Conservation (phyloP, 2,888 invertebrate genomes). For the Tholera decimalis region DNA sequence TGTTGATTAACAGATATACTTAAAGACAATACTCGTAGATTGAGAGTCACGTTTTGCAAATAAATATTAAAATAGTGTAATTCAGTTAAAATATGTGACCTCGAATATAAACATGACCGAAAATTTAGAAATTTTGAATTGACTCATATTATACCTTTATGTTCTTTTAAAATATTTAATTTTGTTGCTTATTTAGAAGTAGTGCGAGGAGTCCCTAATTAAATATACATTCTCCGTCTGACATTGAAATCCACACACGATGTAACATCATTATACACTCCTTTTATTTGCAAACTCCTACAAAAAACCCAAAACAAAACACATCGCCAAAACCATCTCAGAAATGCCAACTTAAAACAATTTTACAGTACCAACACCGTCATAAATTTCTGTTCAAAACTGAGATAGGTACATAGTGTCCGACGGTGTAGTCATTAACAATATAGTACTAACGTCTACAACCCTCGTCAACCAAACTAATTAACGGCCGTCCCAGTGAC, state of each 20-base stretch:
- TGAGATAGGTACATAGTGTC: constrained; percentile 38
- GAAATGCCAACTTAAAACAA: constrained; percentile 41
- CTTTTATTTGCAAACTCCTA: neutral
- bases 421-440: constrained; percentile 56
- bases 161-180: too few relatives aligned
- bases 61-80: too few relatives aligned
- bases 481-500: constrained; percentile 57
- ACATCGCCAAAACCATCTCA: constrained; percentile 6
- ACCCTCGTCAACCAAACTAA: constrained; percentile 66
- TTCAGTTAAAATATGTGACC: too few relatives aligned
- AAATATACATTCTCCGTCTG: too few relatives aligned
- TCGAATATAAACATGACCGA: too few relatives aligned
- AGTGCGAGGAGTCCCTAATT: too few relatives aligned
- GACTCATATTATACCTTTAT: too few relatives aligned
- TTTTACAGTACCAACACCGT: constrained; percentile 34
- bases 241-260: neutral
- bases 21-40: too few relatives aligned
- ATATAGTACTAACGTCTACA: constrained; percentile 46
- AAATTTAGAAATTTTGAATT: too few relatives aligned
- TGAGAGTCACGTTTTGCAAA: too few relatives aligned
- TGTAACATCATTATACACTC: neutral
- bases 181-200: too few relatives aligned
- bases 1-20: too few relatives aligned
- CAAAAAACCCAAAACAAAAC: neutral
- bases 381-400: constrained; percentile 57